Conservation (phyloP, 2,797 vertebrate species). For the Sciurus carolinensis region DNA sequence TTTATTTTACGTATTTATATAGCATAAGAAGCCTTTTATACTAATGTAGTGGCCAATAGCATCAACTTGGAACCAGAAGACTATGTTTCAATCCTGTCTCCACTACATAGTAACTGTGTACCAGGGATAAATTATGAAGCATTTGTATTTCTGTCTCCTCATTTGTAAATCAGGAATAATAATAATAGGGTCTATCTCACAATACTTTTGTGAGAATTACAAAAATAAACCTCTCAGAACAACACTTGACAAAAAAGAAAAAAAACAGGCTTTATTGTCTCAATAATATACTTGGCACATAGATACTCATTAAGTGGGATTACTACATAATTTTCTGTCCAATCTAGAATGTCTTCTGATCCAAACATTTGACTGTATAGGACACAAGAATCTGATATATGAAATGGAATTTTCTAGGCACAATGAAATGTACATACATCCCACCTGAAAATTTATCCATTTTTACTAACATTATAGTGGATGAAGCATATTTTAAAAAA, state of each 20-base stretch:
- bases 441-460: neutral
- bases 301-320: neutral
- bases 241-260: neutral
- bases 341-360: neutral
- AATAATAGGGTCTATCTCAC: neutral
- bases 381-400: neutral
- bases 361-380: neutral
- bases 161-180: slow-evolving; percentile 9
- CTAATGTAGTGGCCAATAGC: neutral
- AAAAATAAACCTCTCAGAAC: neutral
- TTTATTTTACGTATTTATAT: neutral
- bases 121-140: neutral
- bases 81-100: neutral
- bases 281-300: neutral
- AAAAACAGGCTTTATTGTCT: neutral
- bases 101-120: neutral
- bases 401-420: neutral
- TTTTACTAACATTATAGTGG: neutral
- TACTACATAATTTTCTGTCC: neutral
- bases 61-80: neutral
- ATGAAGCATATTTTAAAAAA: neutral
- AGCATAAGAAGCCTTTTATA: neutral
- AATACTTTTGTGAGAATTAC: neutral
- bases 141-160: neutral
- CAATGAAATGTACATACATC: neutral